phyloP scores from a whole-genome alignment of 2,113 vertebrate genomes.

The Symphodus melops region DNA sequence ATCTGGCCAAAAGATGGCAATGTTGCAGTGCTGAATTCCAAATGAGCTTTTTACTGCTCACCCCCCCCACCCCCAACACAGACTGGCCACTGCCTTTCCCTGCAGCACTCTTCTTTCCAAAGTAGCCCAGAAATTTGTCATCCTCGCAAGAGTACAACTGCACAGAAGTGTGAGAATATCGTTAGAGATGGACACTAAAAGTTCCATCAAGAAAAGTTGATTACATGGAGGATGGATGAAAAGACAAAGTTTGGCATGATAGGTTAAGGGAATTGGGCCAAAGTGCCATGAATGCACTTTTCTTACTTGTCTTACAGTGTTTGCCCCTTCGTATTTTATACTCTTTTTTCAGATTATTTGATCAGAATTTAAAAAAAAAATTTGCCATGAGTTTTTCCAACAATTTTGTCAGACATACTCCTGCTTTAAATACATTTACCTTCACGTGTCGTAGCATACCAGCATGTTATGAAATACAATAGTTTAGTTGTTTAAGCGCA shows the following conservation, averaged over 20 bases:
- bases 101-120: slow-evolving; percentile 62
- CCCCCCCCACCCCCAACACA: slow-evolving; percentile 58
- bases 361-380: slow-evolving; percentile 14
- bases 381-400: neutral
- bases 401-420: slow-evolving; percentile 21
- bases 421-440: slow-evolving; percentile 68
- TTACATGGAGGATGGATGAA: slow-evolving; percentile 41
- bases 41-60: slow-evolving; percentile 58
- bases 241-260: slow-evolving; percentile 53
- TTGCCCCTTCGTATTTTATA: slow-evolving; percentile 26
- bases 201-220: slow-evolving; percentile 67
- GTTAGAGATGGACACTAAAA: slow-evolving; percentile 49
- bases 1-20: slow-evolving; percentile 94
- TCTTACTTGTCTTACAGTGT: slow-evolving; percentile 4
- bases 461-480: slow-evolving; percentile 59
- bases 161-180: slow-evolving; percentile 57
- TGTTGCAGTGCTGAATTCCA: slow-evolving; percentile 91
- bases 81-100: slow-evolving; percentile 60
- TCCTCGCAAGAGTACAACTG: slow-evolving; percentile 56
- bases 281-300: slow-evolving; percentile 22
- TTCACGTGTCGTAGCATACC: slow-evolving; percentile 82
- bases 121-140: slow-evolving; percentile 64
- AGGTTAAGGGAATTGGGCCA: slow-evolving; percentile 43
- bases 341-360: neutral
- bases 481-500: slow-evolving; percentile 58